A percentile compares a stretch with the other conserved stretches of the same genome.
Conservation (phyloP, 1,140 invertebrate species). For the Pachyrhynchus sulphureomaculatus region DNA sequence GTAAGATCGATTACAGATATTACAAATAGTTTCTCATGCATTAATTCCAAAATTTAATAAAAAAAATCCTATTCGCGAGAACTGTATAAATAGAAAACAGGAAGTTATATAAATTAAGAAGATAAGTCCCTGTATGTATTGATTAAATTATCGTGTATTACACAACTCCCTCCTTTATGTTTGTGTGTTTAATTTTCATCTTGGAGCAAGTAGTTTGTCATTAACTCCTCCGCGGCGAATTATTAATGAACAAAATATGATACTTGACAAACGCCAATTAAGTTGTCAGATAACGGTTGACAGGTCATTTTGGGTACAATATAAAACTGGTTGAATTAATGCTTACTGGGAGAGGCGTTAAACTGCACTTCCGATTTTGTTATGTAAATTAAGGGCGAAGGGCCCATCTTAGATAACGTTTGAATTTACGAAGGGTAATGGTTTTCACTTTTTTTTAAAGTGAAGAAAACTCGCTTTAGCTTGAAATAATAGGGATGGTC, state of each 20-base stretch:
- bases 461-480: conserved; percentile 10
- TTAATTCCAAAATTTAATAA: too few relatives aligned
- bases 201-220: conserved; percentile 20
- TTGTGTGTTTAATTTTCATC: conserved; percentile 17
- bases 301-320: conserved; percentile 34
- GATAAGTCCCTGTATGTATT: too few relatives aligned
- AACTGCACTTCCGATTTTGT: conserved; percentile 34
- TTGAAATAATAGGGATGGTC: neutral
- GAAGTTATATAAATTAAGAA: too few relatives aligned
- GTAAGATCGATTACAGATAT: too few relatives aligned
- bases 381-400: conserved; percentile 31
- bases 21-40: too few relatives aligned
- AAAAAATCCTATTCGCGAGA: too few relatives aligned
- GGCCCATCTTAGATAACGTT: conserved; percentile 31
- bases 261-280: conserved; percentile 34
- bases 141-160: neutral
- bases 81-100: too few relatives aligned
- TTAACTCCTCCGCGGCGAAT: conserved; percentile 18
- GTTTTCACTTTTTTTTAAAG: conserved; percentile 32
- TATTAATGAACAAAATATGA: conserved; percentile 35
- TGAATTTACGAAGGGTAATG: conserved; percentile 27
- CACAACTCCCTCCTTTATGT: conserved; percentile 1
- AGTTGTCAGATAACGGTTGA: conserved; percentile 34
- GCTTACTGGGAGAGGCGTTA: conserved; percentile 23
- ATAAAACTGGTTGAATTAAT: conserved; percentile 35